Conservation (phyloP, 2,113 vertebrate genomes). For the Gambusia holbrooki region DNA sequence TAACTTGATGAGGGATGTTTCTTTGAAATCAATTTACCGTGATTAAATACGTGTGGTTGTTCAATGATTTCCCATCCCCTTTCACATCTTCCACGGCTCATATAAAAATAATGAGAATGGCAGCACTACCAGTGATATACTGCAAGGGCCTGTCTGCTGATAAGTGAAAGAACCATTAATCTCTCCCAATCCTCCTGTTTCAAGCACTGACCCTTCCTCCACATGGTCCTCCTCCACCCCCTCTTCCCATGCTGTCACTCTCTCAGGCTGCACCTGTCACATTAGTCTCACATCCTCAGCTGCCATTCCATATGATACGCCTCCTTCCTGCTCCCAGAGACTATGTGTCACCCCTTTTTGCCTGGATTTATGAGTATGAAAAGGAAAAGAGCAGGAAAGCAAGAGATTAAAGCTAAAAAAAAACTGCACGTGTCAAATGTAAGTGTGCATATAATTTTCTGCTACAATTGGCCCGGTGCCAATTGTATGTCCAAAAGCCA, state of each 20-base stretch:
- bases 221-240: constrained; percentile 32
- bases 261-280: constrained; percentile 76
- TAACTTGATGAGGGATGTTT: constrained; percentile 16
- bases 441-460: neutral
- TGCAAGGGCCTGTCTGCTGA: constrained; percentile 19
- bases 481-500: constrained; percentile 6
- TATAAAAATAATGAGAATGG: constrained; percentile 21
- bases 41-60: constrained; percentile 26
- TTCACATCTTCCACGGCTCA: constrained; percentile 12
- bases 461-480: constrained; percentile 5
- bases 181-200: constrained; percentile 43
- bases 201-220: constrained; percentile 32
- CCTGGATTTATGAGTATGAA: constrained; percentile 53
- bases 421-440: constrained; percentile 9
- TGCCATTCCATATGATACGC: constrained; percentile 69
- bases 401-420: constrained; percentile 13
- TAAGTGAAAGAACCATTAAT: constrained; percentile 51
- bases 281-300: constrained; percentile 74
- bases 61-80: neutral
- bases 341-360: constrained; percentile 51
- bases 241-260: constrained; percentile 71
- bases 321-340: constrained; percentile 43
- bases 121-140: constrained; percentile 14
- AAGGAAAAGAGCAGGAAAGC: constrained; percentile 1
- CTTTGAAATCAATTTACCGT: constrained; percentile 22